Evolutionary conservation across 2,888 invertebrate species (phyloP).

Genomic region (Drosophila stalkeri): DNA sequence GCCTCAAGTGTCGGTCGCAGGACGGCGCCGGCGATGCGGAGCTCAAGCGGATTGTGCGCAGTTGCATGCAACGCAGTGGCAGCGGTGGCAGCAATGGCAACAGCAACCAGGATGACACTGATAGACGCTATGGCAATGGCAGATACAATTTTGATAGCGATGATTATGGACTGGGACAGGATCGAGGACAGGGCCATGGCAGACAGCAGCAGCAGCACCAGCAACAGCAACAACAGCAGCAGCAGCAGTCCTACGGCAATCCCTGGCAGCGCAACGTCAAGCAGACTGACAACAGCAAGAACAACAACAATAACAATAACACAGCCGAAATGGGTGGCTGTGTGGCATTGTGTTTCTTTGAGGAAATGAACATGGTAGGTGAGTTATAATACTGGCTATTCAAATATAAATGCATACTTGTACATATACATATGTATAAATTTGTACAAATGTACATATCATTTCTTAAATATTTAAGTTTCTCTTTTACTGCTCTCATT

Average conservation of each 20-base stretch:
- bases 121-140: constrained; percentile 31
- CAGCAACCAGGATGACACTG: constrained; percentile 31
- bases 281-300: constrained; percentile 60
- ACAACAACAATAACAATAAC: constrained; percentile 65
- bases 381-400: background rate
- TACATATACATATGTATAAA: background rate
- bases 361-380: constrained; percentile 89
- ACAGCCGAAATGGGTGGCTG: constrained; percentile 83
- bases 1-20: constrained; percentile 87
- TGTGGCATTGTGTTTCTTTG: constrained; percentile 89
- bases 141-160: constrained; percentile 44
- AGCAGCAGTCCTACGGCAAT: constrained; percentile 47
- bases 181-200: constrained; percentile 48
- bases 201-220: constrained; percentile 61
- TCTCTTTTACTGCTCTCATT: background rate
- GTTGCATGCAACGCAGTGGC: constrained; percentile 86
- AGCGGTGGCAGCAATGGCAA: constrained; percentile 29
- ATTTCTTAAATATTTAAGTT: background rate
- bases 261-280: constrained; percentile 60
- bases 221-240: constrained; percentile 20
- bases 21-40: constrained; percentile 87
- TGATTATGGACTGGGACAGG: constrained; percentile 61
- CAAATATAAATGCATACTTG: background rate
- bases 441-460: background rate
- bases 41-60: constrained; percentile 87